Evolutionary conservation across 2,888 invertebrate species (phyloP), one percentile per base, ranked within the genome.

Genomic region (Lasioglossum malachurum): DNA sequence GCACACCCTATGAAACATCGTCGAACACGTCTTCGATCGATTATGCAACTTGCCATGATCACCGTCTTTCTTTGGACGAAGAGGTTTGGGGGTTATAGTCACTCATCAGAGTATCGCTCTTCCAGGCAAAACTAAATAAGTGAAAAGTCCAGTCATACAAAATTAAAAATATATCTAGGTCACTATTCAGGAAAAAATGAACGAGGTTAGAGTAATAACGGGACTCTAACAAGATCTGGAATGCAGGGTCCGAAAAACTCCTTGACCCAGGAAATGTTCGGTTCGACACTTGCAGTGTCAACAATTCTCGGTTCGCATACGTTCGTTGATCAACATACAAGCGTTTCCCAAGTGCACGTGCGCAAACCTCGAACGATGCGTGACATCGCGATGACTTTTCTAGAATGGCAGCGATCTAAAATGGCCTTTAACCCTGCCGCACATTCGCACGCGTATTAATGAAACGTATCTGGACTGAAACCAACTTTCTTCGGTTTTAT

Each of bases 331-430:
- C 72, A 14, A 19, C 31, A 75, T 57, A 38, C 31, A 41, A 78
- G 27, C 44, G 74, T 77, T 87, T 83, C 67, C 75, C 38, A 85
- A 80, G 60, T 73, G 72, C 78, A 73, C 72, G 78, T 83, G 80
- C 31, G 69, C 81, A n/a, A 46, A 74, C 57, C 44, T 38, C 60
- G 31, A 53, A 57, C n/a, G 74, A 83, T 76, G 75, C 73, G 75
- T 75, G 84, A 83, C 67, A 35, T 12, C 1, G 35, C 10, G 60
- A 60, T 69, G 75, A 72, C 72, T 75, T 78, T 80, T 87, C 84
- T 67, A 46, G 31, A 60, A 46, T 77, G 60, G 23, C 60, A 41
- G 64, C 44, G 76, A 82, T 82, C 80, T 38, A n/a, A 10, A 2
- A 23, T 27, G 75, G 12, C 71, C 79, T 79, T 77, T 35, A 46